Base-by-base conservation (phyloP, 1,140 invertebrate genomes). In the Drosophila pandora region DNA sequence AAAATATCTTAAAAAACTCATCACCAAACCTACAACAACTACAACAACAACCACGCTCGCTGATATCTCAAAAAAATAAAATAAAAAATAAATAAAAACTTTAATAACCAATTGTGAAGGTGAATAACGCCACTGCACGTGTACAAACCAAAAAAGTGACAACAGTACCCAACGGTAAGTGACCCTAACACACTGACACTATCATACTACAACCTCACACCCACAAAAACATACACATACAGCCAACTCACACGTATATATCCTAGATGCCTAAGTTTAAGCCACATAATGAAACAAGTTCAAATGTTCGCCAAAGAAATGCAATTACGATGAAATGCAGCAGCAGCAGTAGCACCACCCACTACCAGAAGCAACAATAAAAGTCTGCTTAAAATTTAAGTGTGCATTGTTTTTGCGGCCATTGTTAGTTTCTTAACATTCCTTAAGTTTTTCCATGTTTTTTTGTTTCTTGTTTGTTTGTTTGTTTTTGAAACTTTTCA, bases 121-220 rank as follows among this genome's bases (percentile, higher is more conserved):
- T 98, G 92, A 99, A 99, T 94, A 99, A 98, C 94, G 97, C 98
- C 79, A 99, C 98, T 88, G 97, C 97, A 82, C 95, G 97, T 94
- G 97, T 99, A 92, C 97, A 98, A 95, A 98, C 97, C 91, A 99
- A 99, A 95, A 99, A 99, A 94, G 96, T 97, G 91, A 82, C 90
- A 79, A 94, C 97, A 90, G 95, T 98, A 92, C 97, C 97, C 85
- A 97, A 98, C 94, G 97, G 97, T 98, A 95, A 95, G 96, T 93
- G 84, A 56, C 75, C 79, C 72, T 91, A 80, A 83, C 87, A 63
- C 57, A 59, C 55, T 57, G 60, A 58, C 64, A 65, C 64, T 48
- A 21, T 34, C 43, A 54, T 50, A 57, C 30, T 43, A 25, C 39
- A 53, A 25, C 50, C 54, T 43, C 4, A 49, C 34, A 58, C 53